phyloP scores from a whole-genome alignment of 2,113 vertebrate genomes.

The Astatotilapia flaviijosephi region DNA sequence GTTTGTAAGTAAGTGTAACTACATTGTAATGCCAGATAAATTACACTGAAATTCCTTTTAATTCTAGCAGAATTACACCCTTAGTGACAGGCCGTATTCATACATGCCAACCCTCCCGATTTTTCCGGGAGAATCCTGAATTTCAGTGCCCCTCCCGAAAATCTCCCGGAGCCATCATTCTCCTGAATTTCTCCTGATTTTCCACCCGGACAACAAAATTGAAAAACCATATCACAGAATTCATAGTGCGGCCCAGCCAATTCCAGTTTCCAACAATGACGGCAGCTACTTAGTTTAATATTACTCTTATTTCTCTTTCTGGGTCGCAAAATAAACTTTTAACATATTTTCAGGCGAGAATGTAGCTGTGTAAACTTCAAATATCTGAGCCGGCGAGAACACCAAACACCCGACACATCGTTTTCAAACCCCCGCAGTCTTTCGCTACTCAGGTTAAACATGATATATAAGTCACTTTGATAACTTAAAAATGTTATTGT shows the following conservation, averaged over 20 bases:
- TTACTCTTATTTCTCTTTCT: not conserved
- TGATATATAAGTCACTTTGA: not conserved
- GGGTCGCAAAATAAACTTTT: not conserved
- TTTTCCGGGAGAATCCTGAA: not conserved
- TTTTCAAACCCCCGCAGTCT: not conserved
- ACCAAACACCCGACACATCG: not conserved
- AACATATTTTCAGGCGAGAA: not conserved
- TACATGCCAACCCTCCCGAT: not conserved
- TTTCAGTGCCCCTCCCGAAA: not conserved
- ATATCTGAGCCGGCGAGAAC: not conserved
- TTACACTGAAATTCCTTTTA: not conserved
- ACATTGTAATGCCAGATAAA: not conserved
- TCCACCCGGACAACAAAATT: not conserved
- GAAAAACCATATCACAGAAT: not conserved
- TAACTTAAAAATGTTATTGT: not conserved
- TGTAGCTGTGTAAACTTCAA: not conserved
- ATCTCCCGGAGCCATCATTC: not conserved
- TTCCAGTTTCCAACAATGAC: not conserved
- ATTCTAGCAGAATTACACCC: not conserved
- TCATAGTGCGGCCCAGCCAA: not conserved
- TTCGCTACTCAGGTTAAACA: not conserved
- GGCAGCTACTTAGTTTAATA: not conserved
- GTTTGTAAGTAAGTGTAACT: not conserved
- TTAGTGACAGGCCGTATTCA: not conserved
- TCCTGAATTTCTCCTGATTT: not conserved